These are phyloP conservation scores for Schlechtendalia chinensis DNA, from an alignment of 1,140 invertebrate genomes.

Conservation along the genomic window DNA sequence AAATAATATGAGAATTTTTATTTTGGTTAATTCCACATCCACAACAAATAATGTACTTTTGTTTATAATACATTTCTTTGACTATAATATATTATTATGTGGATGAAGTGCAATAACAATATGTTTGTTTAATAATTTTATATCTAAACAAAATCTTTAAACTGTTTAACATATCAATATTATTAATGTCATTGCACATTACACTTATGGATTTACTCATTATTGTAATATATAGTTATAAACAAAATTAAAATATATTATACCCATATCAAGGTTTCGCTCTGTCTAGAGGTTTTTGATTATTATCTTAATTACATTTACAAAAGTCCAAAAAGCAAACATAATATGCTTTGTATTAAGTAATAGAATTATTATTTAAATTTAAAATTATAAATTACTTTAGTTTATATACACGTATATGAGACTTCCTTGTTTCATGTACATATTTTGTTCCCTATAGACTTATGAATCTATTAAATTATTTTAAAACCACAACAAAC, in stretches of 20 bases:
- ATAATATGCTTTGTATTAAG: background rate
- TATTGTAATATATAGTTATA: background rate
- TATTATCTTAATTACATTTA: slow-evolving; percentile 5
- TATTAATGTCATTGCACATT: background rate
- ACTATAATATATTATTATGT: background rate
- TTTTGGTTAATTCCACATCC: slow-evolving; percentile 7
- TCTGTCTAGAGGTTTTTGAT: background rate
- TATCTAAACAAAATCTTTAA: background rate
- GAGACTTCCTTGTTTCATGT: background rate
- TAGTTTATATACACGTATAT: background rate
- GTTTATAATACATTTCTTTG: background rate
- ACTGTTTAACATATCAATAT: too few relatives aligned
- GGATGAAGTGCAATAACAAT: background rate
- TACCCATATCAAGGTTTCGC: background rate
- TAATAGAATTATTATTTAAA: background rate
- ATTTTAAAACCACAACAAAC: background rate
- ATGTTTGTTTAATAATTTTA: background rate
- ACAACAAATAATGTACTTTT: slow-evolving; percentile 7
- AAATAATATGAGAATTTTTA: background rate
- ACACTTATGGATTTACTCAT: background rate
- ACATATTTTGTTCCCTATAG: background rate
- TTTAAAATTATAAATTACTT: background rate
- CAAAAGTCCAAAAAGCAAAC: too few relatives aligned
- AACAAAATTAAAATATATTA: background rate
- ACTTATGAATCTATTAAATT: too few relatives aligned